Evolutionary conservation across 30 jellyfish, hydroid and myxozoan genomes (phyloP), one percentile per base, ranked within the genome.

Genomic region (Catostylus mosaicus): DNA sequence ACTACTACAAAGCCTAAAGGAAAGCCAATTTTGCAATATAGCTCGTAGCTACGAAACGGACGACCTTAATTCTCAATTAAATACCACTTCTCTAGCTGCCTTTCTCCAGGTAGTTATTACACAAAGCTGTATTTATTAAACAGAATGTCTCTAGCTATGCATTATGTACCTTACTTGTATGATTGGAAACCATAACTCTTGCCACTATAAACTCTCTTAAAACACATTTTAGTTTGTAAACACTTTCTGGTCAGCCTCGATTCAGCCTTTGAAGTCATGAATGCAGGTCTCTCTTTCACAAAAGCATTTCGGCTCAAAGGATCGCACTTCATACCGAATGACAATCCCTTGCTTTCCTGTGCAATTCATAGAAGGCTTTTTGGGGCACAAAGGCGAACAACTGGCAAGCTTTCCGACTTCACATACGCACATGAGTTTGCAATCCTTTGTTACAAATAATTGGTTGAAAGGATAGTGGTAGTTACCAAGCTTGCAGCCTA

Each of bases 351-450:
- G 60, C 11, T 63, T 27, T 18, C 51, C 82, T 30, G 60, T 79
- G 67, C 90, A 79, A 14, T 62, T 79, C 71, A 32, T 32, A 0
- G 61, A 23, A n/a, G 35, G 38, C 45, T 33, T 47, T 20, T 46
- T 46, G 0, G 90, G 90, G 30, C 90, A 79, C 3, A 79, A 63
- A 1, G 81, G 90, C 64, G 90, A 63, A 63, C 90, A 79, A 1
- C 73, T 59, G 29, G 82, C 71, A 29, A 26, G 72, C 19, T n/a
- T 19, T 30, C 71, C 90, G 12, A 70, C 72, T 67, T 79, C 74
- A 24, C 90, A 79, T 34, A 79, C 46, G 29, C 90, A 79, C 79
- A 79, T 64, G 4, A 29, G 56, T 35, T 79, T 64, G 82, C 90
- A 79, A 30, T 79, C 90, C 32, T 63, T 79, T 1, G 82, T 79